Base-by-base conservation (phyloP, 2,113 vertebrate species). In the Elephantulus edwardii region DNA sequence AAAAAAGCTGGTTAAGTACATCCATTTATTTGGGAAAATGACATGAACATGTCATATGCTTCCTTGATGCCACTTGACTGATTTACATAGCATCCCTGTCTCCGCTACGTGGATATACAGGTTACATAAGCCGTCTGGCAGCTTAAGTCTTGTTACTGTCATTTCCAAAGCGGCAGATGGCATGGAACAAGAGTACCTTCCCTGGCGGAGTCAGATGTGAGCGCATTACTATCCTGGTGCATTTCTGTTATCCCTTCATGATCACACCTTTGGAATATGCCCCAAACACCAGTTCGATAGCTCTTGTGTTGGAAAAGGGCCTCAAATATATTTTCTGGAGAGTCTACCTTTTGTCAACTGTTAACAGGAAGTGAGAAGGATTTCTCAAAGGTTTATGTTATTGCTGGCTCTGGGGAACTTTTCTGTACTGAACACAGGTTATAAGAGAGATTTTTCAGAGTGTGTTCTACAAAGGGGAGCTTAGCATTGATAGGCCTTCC, bases 111-210 rank as follows among this genome's bases (percentile, higher is more conserved):
- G 93, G 95, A 83, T 30, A 50, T 80, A 90, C 46, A 86, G 75
- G 3, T 95, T 95, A 91, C 28, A 75, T 80, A 93, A 96, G 87
- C 97, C 95, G 76, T 93, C 95, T 96, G 96, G 91, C 95, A 84
- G 79, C 81, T 83, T 75, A 75, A 66, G 83, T 89, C 96, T 96
- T 83, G 90, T 95, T 95, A 68, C 89, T 96, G 88, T 92, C 91
- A 24, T 95, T 96, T 97, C 97, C 93, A 92, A 95, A 96, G 89
- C 91, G 90, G 91, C 97, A 97, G 96, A 95, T 96, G 96, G 93
- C 10, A 68, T 26, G 78, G 93, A 90, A 83, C 66, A 93, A 96
- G 96, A 96, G 94, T 83, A 72, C 90, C 81, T 90, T 94, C 94
- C 84, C 91, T 91, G 93, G 87, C 93, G 93, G 95, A 95, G 83